phyloP scores from a whole-genome alignment of 2,113 vertebrate species.

The Scolopax mira region DNA sequence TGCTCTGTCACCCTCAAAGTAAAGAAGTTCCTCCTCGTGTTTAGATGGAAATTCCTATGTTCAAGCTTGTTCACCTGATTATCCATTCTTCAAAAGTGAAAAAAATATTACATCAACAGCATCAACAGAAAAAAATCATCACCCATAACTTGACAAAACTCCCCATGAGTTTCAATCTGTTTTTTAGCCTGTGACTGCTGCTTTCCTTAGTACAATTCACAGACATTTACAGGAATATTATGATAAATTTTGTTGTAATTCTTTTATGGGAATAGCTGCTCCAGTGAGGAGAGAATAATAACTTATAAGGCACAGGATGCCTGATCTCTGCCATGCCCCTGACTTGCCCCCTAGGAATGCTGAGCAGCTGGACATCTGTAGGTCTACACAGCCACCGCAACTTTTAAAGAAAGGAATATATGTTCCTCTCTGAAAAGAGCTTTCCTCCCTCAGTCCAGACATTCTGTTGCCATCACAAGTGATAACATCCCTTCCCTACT shows the following conservation, averaged over 20 bases:
- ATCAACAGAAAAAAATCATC: neutral
- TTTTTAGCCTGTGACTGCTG: neutral
- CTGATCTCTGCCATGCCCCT: neutral
- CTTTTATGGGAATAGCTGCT: neutral
- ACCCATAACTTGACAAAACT: neutral
- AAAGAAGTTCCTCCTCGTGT: no score
- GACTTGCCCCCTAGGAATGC: neutral
- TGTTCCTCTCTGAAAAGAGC: neutral
- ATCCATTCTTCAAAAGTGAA: neutral
- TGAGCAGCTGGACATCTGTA: neutral
- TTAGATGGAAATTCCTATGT: no score
- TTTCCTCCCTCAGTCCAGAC: neutral
- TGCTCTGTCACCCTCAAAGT: no score
- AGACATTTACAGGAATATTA: neutral
- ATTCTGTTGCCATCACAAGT: neutral
- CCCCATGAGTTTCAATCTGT: neutral
- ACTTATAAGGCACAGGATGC: neutral
- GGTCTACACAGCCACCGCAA: neutral
- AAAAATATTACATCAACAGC: neutral
- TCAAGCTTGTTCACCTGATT: no score
- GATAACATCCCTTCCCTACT: neutral
- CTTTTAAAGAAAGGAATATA: neutral
- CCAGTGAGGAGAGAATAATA: neutral
- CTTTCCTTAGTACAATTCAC: neutral
- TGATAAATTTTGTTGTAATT: neutral